Conservation (phyloP, 2,113 vertebrate genomes). For the Elanus axillaris region DNA sequence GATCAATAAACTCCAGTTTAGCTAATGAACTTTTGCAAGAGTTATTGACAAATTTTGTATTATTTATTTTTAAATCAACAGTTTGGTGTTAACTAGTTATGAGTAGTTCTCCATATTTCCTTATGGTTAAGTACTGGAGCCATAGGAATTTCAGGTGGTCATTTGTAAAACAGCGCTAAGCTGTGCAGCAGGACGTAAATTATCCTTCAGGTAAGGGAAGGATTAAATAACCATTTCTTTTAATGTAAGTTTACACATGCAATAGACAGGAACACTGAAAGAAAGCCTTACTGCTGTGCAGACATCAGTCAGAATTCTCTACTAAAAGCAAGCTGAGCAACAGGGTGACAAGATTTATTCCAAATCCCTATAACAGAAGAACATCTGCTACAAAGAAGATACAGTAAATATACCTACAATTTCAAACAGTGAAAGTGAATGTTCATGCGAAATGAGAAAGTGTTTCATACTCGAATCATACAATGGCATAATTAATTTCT, state of each 20-base stretch:
- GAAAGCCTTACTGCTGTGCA: background rate
- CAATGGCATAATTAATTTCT: background rate
- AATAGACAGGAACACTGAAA: background rate
- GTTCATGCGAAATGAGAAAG: background rate
- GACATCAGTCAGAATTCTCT: background rate
- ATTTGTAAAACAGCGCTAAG: background rate
- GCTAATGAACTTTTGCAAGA: background rate
- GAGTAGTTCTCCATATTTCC: background rate
- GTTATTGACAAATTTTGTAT: background rate
- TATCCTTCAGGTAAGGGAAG: background rate
- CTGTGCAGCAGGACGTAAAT: background rate
- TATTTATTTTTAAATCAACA: background rate
- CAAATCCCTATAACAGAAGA: background rate
- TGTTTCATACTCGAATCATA: background rate
- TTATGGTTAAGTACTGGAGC: background rate
- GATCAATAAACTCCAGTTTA: background rate
- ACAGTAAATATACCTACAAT: background rate
- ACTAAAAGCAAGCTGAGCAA: background rate
- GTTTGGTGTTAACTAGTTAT: background rate
- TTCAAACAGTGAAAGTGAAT: background rate
- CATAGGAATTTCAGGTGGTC: background rate
- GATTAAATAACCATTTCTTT: background rate
- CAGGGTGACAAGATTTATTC: background rate
- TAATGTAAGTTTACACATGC: background rate
- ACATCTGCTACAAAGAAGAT: background rate